phyloP scores from a whole-genome alignment of 2,113 vertebrate species.

The Ceyx margarethae region DNA sequence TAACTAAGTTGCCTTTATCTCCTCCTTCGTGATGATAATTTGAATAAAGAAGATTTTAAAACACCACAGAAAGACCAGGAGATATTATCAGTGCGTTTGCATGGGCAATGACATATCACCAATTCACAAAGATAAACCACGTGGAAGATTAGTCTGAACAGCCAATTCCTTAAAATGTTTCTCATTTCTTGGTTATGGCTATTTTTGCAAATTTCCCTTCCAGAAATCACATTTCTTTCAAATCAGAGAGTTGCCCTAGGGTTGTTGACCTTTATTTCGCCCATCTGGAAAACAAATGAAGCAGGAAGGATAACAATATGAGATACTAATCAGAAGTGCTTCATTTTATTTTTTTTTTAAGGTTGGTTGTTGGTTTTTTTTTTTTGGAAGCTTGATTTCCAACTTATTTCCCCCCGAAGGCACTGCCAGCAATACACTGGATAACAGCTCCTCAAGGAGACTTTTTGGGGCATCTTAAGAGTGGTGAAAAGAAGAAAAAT shows the following conservation, averaged over 20 bases:
- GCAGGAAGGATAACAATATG: constrained; percentile 74
- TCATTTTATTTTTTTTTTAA: constrained; percentile 16
- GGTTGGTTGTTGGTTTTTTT: not conserved
- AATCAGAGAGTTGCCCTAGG: constrained; percentile 65
- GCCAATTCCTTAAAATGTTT: constrained; percentile 61
- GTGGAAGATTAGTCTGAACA: constrained; percentile 40
- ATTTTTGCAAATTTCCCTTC: constrained; percentile 72
- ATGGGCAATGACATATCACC: constrained; percentile 17
- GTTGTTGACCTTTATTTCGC: constrained; percentile 72
- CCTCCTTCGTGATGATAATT: rapidly evolving
- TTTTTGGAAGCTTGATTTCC: constrained; percentile 39
- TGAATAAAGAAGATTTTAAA: not conserved
- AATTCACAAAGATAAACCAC: constrained; percentile 28
- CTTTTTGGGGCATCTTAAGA: not conserved
- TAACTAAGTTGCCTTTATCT: not conserved
- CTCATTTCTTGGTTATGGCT: constrained; percentile 63
- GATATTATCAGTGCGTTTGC: not conserved
- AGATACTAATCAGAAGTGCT: constrained; percentile 64
- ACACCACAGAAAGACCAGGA: not conserved
- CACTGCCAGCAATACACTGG: constrained; percentile 1
- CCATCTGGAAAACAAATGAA: constrained; percentile 80
- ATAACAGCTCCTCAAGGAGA: not conserved
- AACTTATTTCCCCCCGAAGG: constrained; percentile 62
- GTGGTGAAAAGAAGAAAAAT: not conserved
- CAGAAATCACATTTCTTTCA: constrained; percentile 74